Conservation (phyloP, 2,888 invertebrate species). For the Synanthedon myopaeformis region DNA sequence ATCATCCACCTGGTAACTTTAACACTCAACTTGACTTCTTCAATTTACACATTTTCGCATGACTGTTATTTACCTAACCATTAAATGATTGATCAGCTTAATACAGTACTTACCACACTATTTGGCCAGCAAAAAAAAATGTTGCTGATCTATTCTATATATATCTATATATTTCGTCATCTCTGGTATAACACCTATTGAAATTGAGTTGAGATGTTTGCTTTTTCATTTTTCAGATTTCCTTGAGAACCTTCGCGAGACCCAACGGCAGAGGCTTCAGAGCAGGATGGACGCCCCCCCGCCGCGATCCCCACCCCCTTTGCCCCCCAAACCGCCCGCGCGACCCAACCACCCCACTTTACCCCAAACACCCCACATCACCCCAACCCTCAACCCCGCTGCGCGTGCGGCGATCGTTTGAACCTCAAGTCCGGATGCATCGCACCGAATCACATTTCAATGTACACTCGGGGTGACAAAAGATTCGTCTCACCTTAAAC, state of each 20-base stretch:
- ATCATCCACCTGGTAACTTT: constrained; percentile 46
- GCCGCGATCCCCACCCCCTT: constrained; percentile 40
- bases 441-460: no score
- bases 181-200: no score
- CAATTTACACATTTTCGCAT: not conserved
- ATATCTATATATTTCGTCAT: not conserved
- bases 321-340: constrained; percentile 41
- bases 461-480: no score
- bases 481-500: no score
- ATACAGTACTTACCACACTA: no score
- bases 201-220: no score
- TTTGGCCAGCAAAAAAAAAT: not conserved
- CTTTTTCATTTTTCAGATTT: constrained; percentile 31
- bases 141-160: not conserved
- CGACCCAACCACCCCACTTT: constrained; percentile 24
- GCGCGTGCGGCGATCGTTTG: not conserved
- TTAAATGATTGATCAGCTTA: no score
- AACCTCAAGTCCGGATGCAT: no score
- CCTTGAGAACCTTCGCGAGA: constrained; percentile 54
- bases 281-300: constrained; percentile 9
- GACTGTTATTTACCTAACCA: not conserved
- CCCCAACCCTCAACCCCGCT: constrained; percentile 17
- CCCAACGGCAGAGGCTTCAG: constrained; percentile 37
- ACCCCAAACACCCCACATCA: constrained; percentile 6
- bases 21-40: not conserved